Conservation (phyloP, 2,888 invertebrate genomes). For the Zaprionus obscuricornis region DNA sequence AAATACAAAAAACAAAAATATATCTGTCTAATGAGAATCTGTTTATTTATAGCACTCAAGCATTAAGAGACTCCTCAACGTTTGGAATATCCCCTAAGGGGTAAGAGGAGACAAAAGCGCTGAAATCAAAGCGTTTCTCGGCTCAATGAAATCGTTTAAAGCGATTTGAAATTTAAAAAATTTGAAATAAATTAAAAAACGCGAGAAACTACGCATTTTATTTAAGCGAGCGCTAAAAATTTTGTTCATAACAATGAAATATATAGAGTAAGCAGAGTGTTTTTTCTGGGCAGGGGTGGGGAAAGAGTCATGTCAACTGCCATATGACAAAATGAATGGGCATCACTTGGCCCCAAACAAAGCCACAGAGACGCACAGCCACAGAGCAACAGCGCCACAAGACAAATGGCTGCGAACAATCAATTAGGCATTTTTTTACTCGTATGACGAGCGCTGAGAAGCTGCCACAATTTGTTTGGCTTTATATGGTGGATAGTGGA, state of each 20-base stretch:
- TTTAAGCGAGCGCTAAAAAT: slow-evolving; percentile 45
- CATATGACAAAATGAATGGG: slow-evolving; percentile 49
- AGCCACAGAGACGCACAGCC: slow-evolving; percentile 7
- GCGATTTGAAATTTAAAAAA: slow-evolving; percentile 51
- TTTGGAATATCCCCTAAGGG: neutral
- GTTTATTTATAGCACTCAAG: slow-evolving; percentile 49
- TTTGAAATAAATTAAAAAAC: slow-evolving; percentile 61
- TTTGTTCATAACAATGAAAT: slow-evolving; percentile 56
- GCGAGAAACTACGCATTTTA: slow-evolving; percentile 69
- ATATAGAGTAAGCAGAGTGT: neutral
- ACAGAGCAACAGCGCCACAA: slow-evolving; percentile 36
- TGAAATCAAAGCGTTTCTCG: slow-evolving; percentile 66
- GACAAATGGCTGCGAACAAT: slow-evolving; percentile 70
- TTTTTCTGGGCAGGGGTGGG: neutral
- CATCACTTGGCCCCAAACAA: slow-evolving; percentile 45
- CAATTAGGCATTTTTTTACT: slow-evolving; percentile 71
- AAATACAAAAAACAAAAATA: slow-evolving; percentile 16
- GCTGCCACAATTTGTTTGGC: no score
- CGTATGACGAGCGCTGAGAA: slow-evolving; percentile 36
- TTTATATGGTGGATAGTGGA: neutral
- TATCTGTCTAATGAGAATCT: slow-evolving; percentile 21
- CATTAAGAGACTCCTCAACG: neutral
- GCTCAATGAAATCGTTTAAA: slow-evolving; percentile 71
- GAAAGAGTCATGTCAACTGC: slow-evolving; percentile 34
- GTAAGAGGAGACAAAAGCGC: slow-evolving; percentile 22